A percentile compares a stretch with the other conserved stretches of the same genome.
Conservation (phyloP, 1,140 invertebrate genomes). For the Dinoponera quadriceps region DNA sequence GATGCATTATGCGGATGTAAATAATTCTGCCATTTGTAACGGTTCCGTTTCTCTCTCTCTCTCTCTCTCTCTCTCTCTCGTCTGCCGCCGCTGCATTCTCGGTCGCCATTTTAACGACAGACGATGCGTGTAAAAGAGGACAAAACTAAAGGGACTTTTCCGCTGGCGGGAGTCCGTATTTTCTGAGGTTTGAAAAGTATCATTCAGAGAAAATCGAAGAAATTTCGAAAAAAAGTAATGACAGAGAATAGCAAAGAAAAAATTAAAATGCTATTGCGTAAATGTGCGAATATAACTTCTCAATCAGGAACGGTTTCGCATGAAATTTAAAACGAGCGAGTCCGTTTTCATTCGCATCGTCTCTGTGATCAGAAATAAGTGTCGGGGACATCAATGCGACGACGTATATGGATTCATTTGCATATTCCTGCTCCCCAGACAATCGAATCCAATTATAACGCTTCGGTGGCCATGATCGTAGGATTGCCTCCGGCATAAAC, state of each 20-base stretch:
- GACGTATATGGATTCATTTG: constrained; percentile 65
- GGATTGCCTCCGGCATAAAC: constrained; percentile 45
- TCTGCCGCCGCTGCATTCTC: neutral
- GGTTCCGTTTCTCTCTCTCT: neutral
- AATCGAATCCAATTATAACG: constrained; percentile 75
- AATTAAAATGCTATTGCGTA: neutral
- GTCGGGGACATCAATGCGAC: constrained; percentile 31
- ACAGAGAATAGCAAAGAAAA: too few species aligned
- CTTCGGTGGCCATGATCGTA: constrained; percentile 45
- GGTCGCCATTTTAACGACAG: neutral
- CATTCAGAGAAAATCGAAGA: neutral
- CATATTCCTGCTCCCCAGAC: constrained; percentile 73
- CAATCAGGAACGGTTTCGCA: neutral
- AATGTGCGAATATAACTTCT: neutral
- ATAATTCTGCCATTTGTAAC: constrained; percentile 44
- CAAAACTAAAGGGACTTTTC: neutral
- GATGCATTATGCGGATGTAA: constrained; percentile 28
- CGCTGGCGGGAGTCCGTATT: neutral
- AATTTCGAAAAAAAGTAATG: neutral
- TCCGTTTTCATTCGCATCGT: constrained; percentile 44
- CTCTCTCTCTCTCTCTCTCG: neutral
- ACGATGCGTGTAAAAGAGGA: neutral
- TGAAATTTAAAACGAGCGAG: constrained; percentile 7
- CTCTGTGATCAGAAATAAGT: constrained; percentile 41
- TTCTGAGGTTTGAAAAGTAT: neutral